A percentile compares a stretch with the other conserved stretches of the same genome.
These are phyloP conservation scores for Tadarida brasiliensis DNA, from an alignment of 2,797 vertebrate species.

Conservation along the genomic window DNA sequence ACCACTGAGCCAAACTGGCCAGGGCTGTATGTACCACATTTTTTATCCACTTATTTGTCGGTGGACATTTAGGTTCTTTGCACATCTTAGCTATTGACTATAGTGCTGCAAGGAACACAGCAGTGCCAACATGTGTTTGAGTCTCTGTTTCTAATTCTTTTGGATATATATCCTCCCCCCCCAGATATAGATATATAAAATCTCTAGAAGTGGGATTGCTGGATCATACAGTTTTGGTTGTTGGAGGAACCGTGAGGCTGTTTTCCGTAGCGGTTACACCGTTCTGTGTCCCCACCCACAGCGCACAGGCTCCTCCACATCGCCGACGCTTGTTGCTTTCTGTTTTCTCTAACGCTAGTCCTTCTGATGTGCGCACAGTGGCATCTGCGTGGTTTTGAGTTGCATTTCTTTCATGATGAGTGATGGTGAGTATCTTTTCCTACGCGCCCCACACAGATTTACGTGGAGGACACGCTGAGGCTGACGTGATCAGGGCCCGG, in stretches of 20 bases:
- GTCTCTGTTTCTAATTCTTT: not conserved
- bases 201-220: not conserved
- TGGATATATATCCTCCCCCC: not conserved
- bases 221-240: not conserved
- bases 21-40: too few relatives aligned
- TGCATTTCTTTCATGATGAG: not conserved
- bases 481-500: not conserved
- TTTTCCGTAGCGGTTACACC: not conserved
- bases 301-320: not conserved
- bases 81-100: not conserved
- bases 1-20: too few relatives aligned
- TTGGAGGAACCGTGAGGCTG: not conserved
- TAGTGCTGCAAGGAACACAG: accelerated
- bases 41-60: not conserved
- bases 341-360: not conserved
- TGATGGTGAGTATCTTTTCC: not conserved
- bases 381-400: not conserved
- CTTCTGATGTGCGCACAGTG: not conserved
- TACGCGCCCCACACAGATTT: not conserved
- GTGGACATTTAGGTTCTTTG: not conserved
- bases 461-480: not conserved
- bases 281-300: not conserved
- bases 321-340: not conserved
- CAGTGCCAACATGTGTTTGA: not conserved
- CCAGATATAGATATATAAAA: not conserved